Base-by-base conservation (phyloP, 2,113 vertebrate species). In the Trogon surrucura region DNA sequence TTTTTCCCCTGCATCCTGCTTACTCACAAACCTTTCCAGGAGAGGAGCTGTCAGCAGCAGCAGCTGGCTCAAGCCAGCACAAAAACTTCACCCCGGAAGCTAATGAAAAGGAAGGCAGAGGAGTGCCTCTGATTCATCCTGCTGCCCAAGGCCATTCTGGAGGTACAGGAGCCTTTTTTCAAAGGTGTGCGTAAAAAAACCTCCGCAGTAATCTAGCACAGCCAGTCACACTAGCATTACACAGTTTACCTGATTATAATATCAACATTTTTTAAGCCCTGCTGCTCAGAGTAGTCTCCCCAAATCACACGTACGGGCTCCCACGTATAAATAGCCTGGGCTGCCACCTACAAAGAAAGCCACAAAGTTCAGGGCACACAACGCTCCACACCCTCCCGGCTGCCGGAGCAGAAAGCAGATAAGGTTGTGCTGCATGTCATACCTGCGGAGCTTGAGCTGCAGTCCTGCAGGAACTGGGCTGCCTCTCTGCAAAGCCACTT, bases 341-440 rank as follows among this genome's bases (percentile, higher is more conserved):
- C 77, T 83, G 53, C 22, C 67, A 58, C 70, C 57, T 65, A 5
- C 22, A 3, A 38, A 25, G 48, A 58, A 64, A 41, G 93, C 96
- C 93, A 44, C 94, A 96, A 97, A 97, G 96, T 94, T 97, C 93
- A 95, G 62, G 62, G 36, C 1, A 5, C 19, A 5, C 16, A 36
- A 44, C 2, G 0, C 80, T 89, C 91, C 96, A 93, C 96, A 13
- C 95, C 96, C 91, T 89, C n/a, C 69, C 14, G 4, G 75, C 47
- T 62, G 89, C 65, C 80, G 16, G 58, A 30, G 54, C 71, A 88
- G 67, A 66, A 74, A 32, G 11, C 10, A 91, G 96, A 95, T 97
- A 97, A 97, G 85, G 69, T 19, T 13, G 48, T 6, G 38, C 17
- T 13, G 51, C 1, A 2, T 5, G 0, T 20, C 26, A 18, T 3